Conservation (phyloP, 37 sponge, comb jelly and placozoan genomes). For the Agelas oroides region DNA sequence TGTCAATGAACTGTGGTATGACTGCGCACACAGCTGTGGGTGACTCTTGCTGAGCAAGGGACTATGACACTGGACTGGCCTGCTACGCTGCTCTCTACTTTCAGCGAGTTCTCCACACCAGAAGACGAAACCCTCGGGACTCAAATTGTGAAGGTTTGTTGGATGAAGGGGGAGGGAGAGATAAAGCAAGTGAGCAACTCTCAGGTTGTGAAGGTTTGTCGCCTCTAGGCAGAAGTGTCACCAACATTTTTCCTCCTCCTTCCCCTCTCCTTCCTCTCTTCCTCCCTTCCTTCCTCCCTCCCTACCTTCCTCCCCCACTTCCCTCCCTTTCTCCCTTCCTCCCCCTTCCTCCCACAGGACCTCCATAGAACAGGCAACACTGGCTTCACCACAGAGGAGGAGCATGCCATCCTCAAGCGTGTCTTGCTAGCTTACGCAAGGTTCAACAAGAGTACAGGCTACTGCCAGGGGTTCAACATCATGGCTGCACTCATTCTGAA, state of each 20-base stretch:
- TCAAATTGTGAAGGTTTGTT: slow-evolving; percentile 75
- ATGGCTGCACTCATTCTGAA: slow-evolving; percentile 85
- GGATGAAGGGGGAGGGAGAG: background rate
- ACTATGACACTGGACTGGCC: slow-evolving; percentile 74
- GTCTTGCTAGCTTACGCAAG: slow-evolving; percentile 90
- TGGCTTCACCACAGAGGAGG: slow-evolving; percentile 62
- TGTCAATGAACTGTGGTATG: no score
- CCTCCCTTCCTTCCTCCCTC: background rate
- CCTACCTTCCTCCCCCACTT: background rate
- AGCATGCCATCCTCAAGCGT: slow-evolving; percentile 70
- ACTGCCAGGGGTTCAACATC: slow-evolving; percentile 95
- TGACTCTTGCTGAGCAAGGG: slow-evolving; percentile 26
- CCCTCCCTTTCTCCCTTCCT: background rate
- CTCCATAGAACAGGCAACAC: slow-evolving; percentile 77
- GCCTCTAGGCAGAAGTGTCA: no score
- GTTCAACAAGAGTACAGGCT: slow-evolving; percentile 85
- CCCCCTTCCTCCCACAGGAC: slow-evolving; percentile 59
- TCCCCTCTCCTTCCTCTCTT: background rate
- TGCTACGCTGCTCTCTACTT: slow-evolving; percentile 41
- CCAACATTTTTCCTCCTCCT: no score
- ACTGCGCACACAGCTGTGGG: slow-evolving; percentile 60
- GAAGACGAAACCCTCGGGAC: slow-evolving; percentile 76
- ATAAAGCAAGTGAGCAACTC: no score
- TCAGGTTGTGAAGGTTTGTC: no score
- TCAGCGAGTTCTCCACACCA: slow-evolving; percentile 74